These are phyloP conservation scores for Xestoiulus laeticollis DNA, from an alignment of 2,888 invertebrate species.

Conservation along the genomic window DNA sequence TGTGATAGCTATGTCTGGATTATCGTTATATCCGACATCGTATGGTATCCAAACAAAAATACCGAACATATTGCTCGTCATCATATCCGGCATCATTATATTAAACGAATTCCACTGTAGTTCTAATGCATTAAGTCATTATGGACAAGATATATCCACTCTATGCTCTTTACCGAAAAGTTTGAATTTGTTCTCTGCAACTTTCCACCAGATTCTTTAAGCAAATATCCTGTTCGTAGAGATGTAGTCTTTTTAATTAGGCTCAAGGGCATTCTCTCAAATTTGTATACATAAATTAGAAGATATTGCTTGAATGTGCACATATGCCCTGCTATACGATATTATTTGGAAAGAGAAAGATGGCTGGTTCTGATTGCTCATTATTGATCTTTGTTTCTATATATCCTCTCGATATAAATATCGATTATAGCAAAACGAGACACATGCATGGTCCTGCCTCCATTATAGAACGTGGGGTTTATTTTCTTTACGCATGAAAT, in stretches of 20 bases:
- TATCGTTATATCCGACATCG: too few species aligned
- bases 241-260: not conserved
- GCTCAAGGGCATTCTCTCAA: not conserved
- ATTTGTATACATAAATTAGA: not conserved
- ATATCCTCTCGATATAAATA: slow-evolving; percentile 34
- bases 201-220: not conserved
- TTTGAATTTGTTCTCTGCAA: too few species aligned
- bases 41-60: too few species aligned
- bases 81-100: too few species aligned
- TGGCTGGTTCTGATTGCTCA: slow-evolving; percentile 31
- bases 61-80: too few species aligned
- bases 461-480: not conserved
- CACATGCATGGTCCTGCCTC: not conserved
- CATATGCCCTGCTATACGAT: not conserved
- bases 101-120: too few species aligned
- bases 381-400: slow-evolving; percentile 37
- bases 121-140: too few species aligned
- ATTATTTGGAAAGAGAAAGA: not conserved
- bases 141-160: too few species aligned
- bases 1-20: too few species aligned
- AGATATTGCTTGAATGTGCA: not conserved
- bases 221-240: not conserved
- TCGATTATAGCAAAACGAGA: slow-evolving; percentile 15
- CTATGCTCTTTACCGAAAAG: too few species aligned
- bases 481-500: slow-evolving; percentile 43